Base-by-base conservation (phyloP, 2,797 vertebrate species). In the Pipistrellus pipistrellus region DNA sequence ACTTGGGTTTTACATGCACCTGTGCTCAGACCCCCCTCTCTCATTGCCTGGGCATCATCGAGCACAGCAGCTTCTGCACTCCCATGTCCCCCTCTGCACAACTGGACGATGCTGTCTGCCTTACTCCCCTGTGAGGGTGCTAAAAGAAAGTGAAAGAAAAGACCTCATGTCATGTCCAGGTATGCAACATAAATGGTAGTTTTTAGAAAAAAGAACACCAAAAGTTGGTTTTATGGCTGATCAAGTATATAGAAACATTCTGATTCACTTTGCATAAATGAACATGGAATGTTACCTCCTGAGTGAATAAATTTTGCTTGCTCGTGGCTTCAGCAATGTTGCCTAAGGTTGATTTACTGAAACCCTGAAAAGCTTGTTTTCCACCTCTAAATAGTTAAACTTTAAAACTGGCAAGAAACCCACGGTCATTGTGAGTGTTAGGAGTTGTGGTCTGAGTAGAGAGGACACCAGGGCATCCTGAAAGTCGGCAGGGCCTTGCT, bases 391-490 rank as follows among this genome's bases (percentile, higher is more conserved):
- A 27, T 53, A 51, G 66, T 78, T 86, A 48, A 85, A 15, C 46
- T 59, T 82, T 82, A 57, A 78, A 83, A 64, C 35, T 81, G n/a
- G 3, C 41, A 44, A 27, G 35, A 35, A 85, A 35, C 30, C 20
- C 30, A 8, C 11, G 27, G 21, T 66, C 44, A 7, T 27, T n/a
- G 55, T 7, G 27, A 88, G 53, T 68, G 41, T 32, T 10, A 59
- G 35, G 48, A 41, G 4, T 44, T 78, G 41, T 78, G 35, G 75
- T 78, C 53, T 38, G 51, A 59, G 13, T 72, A 30, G 23, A 62
- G 25, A 10, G 6, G 35, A 69, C 44, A 32, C 4, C 0, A 0
- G 25, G 35, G 8, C 32, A 11, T 4, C 23, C 23, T 23, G 0
- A 20, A 68, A 73, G 32, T 20, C 3, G 15, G 23, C 25, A 62